Conservation (phyloP, 2,113 vertebrate genomes). For the Progne subis region DNA sequence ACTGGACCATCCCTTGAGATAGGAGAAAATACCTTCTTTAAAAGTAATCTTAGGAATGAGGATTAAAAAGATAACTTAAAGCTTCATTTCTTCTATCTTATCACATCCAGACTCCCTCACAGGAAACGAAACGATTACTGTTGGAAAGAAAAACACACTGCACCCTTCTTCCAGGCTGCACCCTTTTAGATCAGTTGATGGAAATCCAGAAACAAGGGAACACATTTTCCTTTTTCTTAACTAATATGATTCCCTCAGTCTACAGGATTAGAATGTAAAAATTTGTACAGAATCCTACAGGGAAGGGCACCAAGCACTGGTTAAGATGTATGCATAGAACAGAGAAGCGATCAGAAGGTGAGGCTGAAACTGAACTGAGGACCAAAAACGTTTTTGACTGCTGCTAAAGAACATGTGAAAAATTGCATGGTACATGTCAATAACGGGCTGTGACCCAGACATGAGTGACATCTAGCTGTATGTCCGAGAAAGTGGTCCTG, state of each 20-base stretch:
- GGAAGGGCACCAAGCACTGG: background rate
- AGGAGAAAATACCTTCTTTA: slow-evolving; percentile 68
- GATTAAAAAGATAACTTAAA: slow-evolving; percentile 78
- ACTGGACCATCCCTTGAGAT: slow-evolving; percentile 67
- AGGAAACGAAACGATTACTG: slow-evolving; percentile 48
- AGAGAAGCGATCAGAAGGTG: background rate
- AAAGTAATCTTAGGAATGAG: slow-evolving; percentile 75
- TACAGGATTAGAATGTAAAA: background rate
- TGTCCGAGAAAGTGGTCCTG: background rate
- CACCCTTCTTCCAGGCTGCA: slow-evolving; percentile 41
- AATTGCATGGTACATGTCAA: background rate
- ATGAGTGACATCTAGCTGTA: background rate
- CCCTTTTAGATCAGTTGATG: background rate
- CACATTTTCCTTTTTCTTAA: background rate
- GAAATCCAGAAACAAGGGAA: background rate
- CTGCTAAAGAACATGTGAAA: background rate
- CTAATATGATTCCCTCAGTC: fast-evolving
- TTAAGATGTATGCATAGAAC: background rate
- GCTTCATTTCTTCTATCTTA: slow-evolving; percentile 79
- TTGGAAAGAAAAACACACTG: slow-evolving; percentile 49
- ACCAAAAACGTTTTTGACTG: fast-evolving
- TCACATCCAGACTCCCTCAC: slow-evolving; percentile 67
- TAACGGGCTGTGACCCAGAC: background rate
- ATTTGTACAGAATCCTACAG: background rate
- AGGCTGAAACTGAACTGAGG: background rate